Evolutionary conservation across 2,113 vertebrate species (phyloP), one percentile per base, ranked within the genome.

Genomic region (Pollachius pollachius): DNA sequence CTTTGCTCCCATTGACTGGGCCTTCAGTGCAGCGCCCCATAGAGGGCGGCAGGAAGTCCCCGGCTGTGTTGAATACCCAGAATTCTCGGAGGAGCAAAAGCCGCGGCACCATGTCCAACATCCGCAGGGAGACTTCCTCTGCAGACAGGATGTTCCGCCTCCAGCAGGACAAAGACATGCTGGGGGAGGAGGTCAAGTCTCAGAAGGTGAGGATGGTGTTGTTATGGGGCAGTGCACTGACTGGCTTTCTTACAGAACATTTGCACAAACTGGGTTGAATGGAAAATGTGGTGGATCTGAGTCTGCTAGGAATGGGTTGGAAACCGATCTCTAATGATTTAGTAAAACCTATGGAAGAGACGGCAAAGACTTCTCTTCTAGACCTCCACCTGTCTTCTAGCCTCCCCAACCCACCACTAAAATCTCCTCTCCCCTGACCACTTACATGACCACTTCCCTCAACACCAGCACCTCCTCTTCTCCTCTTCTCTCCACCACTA

Each of bases 121-220:
- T 92, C 64, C 89, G 82, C 23, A 65, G 87, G 59, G 91, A 89
- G 48, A 84, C 78, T 27, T 87, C 72, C 6, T 21, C 73, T 37
- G 71, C 81, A 16, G 92, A 95, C 64, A 88, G 88, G 69, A 78
- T 69, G 15, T 77, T 67, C 18, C 90, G 84, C 12, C 88, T 96
- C 17, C 90, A 94, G 70, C 93, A 95, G 57, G 94, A 97, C 73
- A 90, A 94, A 56, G 75, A 93, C 78, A 88, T 79, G 0, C 90
- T 97, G 70, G 86, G 87, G 2, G 90, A 94, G 65, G 96, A 99
- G 80, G 86, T 98, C 69, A 93, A 94, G 75, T 92, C 94, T 68
- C 96, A 99, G 85, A 99, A 97, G 95, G 97, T 97, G 37, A 88
- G 86, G 41, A 8, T 25, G 60, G 8, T 19, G 54, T 2, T 4